Evolutionary conservation across 2,797 vertebrate genomes (phyloP), one percentile per base, ranked within the genome.

Genomic region (Sparidentex hasta): DNA sequence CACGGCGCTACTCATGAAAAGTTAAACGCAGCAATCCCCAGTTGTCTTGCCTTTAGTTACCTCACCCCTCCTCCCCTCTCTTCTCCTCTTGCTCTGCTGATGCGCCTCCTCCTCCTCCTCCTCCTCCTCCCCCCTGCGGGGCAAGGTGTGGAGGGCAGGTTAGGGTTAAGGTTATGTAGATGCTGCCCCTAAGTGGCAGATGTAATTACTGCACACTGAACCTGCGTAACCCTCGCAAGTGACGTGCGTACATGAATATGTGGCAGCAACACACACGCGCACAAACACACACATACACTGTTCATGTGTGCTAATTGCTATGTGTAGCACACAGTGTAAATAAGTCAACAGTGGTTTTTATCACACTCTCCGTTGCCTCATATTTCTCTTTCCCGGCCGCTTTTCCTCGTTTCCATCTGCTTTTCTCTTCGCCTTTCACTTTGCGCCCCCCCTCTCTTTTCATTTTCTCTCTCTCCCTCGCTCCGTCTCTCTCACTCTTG

Each of bases 151-250:
- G 59, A 82, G 88, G 81, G 69, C 82, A 89, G 78, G 80, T 81
- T 82, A 81, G 83, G 89, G 90, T 90, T 82, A 90, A 93, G 91
- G 93, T 93, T 93, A 93, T 87, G 94, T 94, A 96, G 95, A 95
- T 93, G 92, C 94, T 96, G 95, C 95, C 96, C 95, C 96, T 95
- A 95, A 96, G 96, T 94, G 95, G 95, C 94, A 94, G 91, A 84
- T 92, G 87, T 93, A 95, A 95, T 96, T 96, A 96, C 95, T 96
- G 93, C 96, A 96, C 86, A 90, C 63, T 92, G 85, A 90, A 90
- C 90, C 77, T 67, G 69, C 20, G 29, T 91, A 92, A 92, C 91
- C 90, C 64, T 81, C 47, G 58, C 23, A 11, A 43, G 16, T 71
- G 65, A 55, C 7, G 38, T 67, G 75, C 46, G 73, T 67, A 67